Percentiles rank a stretch among this genome's conserved stretches.
Evolutionary conservation across 1,140 invertebrate genomes (phyloP).

Genomic region (Drosophila neocordata): DNA sequence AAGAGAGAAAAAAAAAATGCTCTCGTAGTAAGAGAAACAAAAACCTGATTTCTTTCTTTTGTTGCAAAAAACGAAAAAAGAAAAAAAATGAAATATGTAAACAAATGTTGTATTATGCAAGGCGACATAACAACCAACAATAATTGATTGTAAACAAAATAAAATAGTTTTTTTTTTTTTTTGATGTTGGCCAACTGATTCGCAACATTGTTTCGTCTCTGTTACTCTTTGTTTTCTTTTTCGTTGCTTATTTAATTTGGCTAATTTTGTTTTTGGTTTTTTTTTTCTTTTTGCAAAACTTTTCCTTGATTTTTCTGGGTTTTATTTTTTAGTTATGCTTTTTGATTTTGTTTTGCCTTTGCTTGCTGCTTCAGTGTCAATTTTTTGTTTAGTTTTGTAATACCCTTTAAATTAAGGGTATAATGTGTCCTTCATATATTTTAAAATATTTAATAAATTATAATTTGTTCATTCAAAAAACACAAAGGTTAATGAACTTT

Average conservation of each 20-base stretch:
- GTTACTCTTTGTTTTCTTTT: constrained; percentile 37
- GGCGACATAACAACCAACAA: constrained; percentile 37
- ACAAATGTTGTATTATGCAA: constrained; percentile 57
- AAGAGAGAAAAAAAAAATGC: constrained; percentile 22
- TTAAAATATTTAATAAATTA: too few species aligned
- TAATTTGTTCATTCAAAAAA: too few species aligned
- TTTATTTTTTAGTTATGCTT: constrained; percentile 7
- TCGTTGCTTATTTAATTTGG: constrained; percentile 37
- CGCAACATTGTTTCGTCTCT: constrained; percentile 52
- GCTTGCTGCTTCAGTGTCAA: constrained; percentile 43
- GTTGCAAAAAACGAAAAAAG: constrained; percentile 34
- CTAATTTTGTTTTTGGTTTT: constrained; percentile 44
- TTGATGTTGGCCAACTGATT: constrained; percentile 49
- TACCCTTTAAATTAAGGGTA: neutral
- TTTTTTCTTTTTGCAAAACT: constrained; percentile 51
- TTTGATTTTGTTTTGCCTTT: neutral
- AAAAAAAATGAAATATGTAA: constrained; percentile 40
- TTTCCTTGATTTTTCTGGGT: constrained; percentile 30
- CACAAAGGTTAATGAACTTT: constrained; percentile 1
- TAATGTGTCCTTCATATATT: neutral
- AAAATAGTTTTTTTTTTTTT: constrained; percentile 21
- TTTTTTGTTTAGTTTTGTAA: constrained; percentile 25
- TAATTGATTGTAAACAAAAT: constrained; percentile 31
- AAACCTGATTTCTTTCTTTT: constrained; percentile 64
- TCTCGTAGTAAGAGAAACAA: constrained; percentile 11